A percentile compares a stretch with the other conserved stretches of the same genome.
Conservation (phyloP, 2,888 invertebrate genomes). For the Oscheius sp. region DNA sequence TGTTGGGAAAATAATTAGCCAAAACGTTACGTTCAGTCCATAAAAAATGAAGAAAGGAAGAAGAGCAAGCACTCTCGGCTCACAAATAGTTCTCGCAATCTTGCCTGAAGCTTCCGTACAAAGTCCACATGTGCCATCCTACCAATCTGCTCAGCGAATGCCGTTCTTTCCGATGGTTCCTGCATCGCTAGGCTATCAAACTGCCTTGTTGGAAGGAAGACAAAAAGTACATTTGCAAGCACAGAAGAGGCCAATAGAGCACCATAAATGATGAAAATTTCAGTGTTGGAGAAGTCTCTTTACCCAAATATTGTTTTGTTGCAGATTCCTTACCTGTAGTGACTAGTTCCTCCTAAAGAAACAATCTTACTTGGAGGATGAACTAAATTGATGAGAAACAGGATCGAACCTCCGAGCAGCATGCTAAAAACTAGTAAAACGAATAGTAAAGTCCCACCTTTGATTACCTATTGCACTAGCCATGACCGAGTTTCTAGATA, state of each 20-base stretch:
- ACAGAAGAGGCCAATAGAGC: background rate
- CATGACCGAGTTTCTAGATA: slow-evolving; percentile 37
- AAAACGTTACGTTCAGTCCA: slow-evolving; percentile 30
- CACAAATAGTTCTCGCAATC: slow-evolving; percentile 11
- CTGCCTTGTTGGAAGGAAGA: slow-evolving; percentile 20
- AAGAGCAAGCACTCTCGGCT: slow-evolving; percentile 21
- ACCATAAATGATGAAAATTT: slow-evolving; percentile 29
- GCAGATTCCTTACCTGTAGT: slow-evolving; percentile 7
- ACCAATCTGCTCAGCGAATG: slow-evolving; percentile 32
- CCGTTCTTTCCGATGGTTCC: slow-evolving; percentile 13
- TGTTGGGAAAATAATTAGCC: slow-evolving; percentile 33
- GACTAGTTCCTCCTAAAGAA: background rate
- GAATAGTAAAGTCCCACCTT: slow-evolving; percentile 4
- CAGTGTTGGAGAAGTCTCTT: slow-evolving; percentile 28
- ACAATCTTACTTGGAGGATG: background rate
- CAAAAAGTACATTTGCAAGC: slow-evolving; percentile 10
- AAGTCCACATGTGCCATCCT: background rate
- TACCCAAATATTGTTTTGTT: background rate
- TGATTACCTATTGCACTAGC: slow-evolving; percentile 33
- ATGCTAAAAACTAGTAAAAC: slow-evolving; percentile 22
- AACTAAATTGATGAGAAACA: slow-evolving; percentile 16
- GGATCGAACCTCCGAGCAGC: slow-evolving; percentile 30
- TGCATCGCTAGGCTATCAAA: slow-evolving; percentile 22
- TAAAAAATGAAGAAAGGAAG: slow-evolving; percentile 35
- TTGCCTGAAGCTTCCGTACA: background rate